Evolutionary conservation across 2,113 vertebrate genomes (phyloP).

Genomic region (Orycteropus afer): DNA sequence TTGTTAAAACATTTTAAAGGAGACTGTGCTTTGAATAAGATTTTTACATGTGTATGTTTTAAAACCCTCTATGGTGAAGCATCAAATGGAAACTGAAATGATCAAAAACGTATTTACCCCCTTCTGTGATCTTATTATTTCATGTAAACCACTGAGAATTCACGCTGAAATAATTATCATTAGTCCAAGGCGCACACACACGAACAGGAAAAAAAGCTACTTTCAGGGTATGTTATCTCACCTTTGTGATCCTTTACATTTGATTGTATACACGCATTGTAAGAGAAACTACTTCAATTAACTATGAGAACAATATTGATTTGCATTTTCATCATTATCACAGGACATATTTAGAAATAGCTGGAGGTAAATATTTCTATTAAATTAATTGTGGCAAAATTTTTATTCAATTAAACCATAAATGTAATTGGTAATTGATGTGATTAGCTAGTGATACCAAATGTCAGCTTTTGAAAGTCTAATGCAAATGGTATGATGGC

Average conservation of each 20-base stretch:
- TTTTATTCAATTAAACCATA: conserved; percentile 76
- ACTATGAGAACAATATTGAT: conserved; percentile 85
- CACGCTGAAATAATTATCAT: conserved; percentile 94
- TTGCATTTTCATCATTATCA: conserved; percentile 85
- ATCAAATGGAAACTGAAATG: conserved; percentile 87
- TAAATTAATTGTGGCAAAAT: conserved; percentile 77
- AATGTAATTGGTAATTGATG: conserved; percentile 62
- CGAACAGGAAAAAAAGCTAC: conserved; percentile 80
- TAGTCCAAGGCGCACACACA: conserved; percentile 83
- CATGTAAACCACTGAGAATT: conserved; percentile 90
- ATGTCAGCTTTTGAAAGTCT: conserved; percentile 49
- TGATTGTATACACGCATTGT: conserved; percentile 84
- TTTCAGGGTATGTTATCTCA: conserved; percentile 87
- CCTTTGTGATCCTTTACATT: conserved; percentile 84
- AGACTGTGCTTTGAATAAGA: conserved; percentile 80
- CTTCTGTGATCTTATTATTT: conserved; percentile 91
- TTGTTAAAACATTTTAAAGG: conserved; percentile 64
- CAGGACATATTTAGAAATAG: conserved; percentile 74
- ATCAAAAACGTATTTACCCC: conserved; percentile 91
- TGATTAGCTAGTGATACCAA: conserved; percentile 27
- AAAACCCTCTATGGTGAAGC: conserved; percentile 82
- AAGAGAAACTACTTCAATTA: conserved; percentile 87
- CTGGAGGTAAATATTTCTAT: conserved; percentile 79
- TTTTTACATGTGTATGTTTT: conserved; percentile 75
- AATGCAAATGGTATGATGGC: neutral